A percentile compares a stretch with the other conserved stretches of the same genome.
phyloP scores from a whole-genome alignment of 2,888 invertebrate genomes.

The Scaptomyza cyrtandrae region DNA sequence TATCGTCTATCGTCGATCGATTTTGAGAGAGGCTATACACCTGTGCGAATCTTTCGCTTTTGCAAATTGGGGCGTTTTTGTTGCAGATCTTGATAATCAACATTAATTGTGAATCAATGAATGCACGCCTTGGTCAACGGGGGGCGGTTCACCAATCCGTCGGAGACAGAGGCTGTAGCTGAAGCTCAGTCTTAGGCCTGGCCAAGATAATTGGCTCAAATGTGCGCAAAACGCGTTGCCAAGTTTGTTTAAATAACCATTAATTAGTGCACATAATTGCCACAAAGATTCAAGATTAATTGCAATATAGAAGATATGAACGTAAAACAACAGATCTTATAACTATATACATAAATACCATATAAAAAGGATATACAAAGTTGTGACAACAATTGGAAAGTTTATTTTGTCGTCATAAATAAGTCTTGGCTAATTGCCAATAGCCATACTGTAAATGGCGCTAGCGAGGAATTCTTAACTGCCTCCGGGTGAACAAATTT shows the following conservation, averaged over 20 bases:
- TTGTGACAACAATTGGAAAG: constrained; percentile 57
- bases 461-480: constrained; percentile 49
- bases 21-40: constrained; percentile 43
- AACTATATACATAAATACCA: constrained; percentile 2
- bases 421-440: constrained; percentile 37
- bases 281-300: constrained; percentile 63
- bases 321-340: constrained; percentile 22
- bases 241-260: constrained; percentile 74
- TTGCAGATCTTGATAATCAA: constrained; percentile 72
- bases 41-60: constrained; percentile 65
- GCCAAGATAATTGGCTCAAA: constrained; percentile 66
- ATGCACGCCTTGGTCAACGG: constrained; percentile 66
- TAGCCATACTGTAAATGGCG: constrained; percentile 48
- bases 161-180: constrained; percentile 1
- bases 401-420: constrained; percentile 40
- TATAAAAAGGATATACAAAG: constrained; percentile 6
- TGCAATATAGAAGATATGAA: constrained; percentile 64
- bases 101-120: constrained; percentile 80
- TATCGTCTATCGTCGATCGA: constrained; percentile 39
- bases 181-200: constrained; percentile 22
- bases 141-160: constrained; percentile 36
- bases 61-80: constrained; percentile 78
- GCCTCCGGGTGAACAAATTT: constrained; percentile 39
- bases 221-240: constrained; percentile 78
- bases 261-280: constrained; percentile 72